A percentile compares a stretch with the other conserved stretches of the same genome.
Conservation (phyloP, 1,140 invertebrate species). For the Aphelenchoides fujianensis region DNA sequence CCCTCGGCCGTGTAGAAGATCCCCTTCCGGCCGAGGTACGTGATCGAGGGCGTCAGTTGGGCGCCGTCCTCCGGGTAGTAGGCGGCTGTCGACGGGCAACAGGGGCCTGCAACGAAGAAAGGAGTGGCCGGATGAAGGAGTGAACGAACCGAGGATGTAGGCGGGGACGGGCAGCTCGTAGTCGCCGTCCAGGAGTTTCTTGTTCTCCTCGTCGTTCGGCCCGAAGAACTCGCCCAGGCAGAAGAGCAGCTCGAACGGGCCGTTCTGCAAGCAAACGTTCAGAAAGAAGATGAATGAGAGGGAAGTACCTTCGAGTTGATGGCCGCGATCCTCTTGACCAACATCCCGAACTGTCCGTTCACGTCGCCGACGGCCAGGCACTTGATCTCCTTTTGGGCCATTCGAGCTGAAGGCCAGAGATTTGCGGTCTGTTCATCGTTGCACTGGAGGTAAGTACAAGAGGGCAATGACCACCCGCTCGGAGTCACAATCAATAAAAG, state of each 20-base stretch:
- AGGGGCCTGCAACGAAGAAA: conserved; percentile 68
- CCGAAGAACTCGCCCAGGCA: conserved; percentile 96
- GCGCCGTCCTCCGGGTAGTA: conserved; percentile 72
- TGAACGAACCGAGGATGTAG: conserved; percentile 78
- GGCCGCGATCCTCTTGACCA: conserved; percentile 76
- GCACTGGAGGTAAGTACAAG: too few relatives aligned
- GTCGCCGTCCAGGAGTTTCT: conserved; percentile 70
- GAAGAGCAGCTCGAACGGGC: conserved; percentile 70
- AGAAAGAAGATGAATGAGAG: conserved; percentile 3
- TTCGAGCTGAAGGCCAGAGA: background rate
- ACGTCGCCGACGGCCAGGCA: conserved; percentile 82
- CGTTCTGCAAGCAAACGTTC: conserved; percentile 32
- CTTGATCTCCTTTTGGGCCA: conserved; percentile 37
- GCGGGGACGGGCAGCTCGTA: conserved; percentile 77
- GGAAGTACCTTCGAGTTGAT: conserved; percentile 81
- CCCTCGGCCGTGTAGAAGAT: conserved; percentile 78
- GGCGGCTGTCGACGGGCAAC: conserved; percentile 68
- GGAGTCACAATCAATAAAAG: too few relatives aligned
- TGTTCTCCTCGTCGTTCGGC: conserved; percentile 70
- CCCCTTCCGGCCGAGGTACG: conserved; percentile 80
- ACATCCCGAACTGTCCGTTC: conserved; percentile 77
- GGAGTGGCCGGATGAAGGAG: conserved; percentile 20
- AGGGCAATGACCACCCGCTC: too few relatives aligned
- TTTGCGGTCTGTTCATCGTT: too few relatives aligned
- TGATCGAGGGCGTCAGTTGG: conserved; percentile 82